phyloP scores from a whole-genome alignment of 2,888 invertebrate species.

The Megalurothrips usitatus region DNA sequence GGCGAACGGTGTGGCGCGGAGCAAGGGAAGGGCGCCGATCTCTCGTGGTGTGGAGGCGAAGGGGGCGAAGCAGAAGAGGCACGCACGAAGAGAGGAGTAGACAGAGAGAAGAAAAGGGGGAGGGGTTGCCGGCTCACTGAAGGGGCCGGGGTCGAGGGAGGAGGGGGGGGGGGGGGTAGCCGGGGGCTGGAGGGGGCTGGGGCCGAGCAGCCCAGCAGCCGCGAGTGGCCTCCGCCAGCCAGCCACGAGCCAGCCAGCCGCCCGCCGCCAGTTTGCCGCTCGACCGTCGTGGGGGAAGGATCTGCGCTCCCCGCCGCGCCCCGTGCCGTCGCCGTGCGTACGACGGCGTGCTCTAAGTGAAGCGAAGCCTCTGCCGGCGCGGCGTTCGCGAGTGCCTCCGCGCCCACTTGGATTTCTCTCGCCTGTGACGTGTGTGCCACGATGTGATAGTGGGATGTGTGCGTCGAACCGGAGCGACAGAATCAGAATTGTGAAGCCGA shows the following conservation, averaged over 20 bases:
- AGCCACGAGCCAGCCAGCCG: background rate
- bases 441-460: slow-evolving; percentile 13
- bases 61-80: background rate
- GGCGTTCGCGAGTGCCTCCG: background rate
- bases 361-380: background rate
- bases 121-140: background rate
- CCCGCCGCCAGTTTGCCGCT: background rate
- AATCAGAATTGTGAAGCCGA: background rate
- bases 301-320: background rate
- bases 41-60: background rate
- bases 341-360: background rate
- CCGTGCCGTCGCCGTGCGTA: too few relatives aligned
- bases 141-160: background rate
- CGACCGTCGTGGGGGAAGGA: background rate
- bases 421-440: background rate
- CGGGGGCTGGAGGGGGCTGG: background rate
- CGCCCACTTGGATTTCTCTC: background rate
- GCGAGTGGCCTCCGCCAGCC: background rate
- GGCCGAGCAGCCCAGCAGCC: background rate
- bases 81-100: background rate
- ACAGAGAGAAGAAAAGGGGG: background rate
- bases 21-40: too few relatives aligned
- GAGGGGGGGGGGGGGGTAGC: background rate
- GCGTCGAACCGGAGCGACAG: background rate
- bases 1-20: too few relatives aligned